Evolutionary conservation across 1,140 invertebrate species (phyloP).

Genomic region (Tetramorium parvispinum): DNA sequence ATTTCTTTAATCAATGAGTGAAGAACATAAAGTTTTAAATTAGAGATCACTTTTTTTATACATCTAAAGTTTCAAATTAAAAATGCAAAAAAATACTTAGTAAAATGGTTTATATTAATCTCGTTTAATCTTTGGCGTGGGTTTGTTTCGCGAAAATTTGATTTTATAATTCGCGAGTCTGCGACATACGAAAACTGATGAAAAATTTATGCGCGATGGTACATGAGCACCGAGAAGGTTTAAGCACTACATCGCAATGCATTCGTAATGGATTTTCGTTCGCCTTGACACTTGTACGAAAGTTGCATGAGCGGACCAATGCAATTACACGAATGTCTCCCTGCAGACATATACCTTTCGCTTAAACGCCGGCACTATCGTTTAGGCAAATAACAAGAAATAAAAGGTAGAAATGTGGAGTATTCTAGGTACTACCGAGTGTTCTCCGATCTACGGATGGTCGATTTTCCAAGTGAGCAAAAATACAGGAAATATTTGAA

Average conservation of each 20-base stretch:
- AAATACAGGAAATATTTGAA: background rate
- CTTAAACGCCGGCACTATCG: background rate
- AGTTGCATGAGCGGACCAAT: conserved; percentile 14
- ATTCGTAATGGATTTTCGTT: conserved; percentile 31
- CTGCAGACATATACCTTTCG: background rate
- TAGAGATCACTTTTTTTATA: background rate
- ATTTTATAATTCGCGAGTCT: background rate
- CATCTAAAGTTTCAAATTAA: background rate
- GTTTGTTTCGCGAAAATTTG: background rate
- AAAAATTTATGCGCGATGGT: background rate
- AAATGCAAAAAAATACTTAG: background rate
- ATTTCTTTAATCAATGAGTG: background rate
- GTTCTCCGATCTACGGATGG: background rate
- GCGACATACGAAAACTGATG: background rate
- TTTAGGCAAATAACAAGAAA: background rate
- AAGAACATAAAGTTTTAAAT: background rate
- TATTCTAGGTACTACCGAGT: background rate
- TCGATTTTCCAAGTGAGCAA: background rate
- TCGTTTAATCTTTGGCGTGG: background rate
- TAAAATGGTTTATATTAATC: background rate
- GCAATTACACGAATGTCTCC: conserved; percentile 32
- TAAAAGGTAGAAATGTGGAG: background rate
- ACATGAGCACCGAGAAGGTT: background rate
- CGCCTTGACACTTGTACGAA: conserved; percentile 32
- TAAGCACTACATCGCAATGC: background rate